phyloP scores from a whole-genome alignment of 2,113 vertebrate genomes.

The Dasyurus viverrinus region DNA sequence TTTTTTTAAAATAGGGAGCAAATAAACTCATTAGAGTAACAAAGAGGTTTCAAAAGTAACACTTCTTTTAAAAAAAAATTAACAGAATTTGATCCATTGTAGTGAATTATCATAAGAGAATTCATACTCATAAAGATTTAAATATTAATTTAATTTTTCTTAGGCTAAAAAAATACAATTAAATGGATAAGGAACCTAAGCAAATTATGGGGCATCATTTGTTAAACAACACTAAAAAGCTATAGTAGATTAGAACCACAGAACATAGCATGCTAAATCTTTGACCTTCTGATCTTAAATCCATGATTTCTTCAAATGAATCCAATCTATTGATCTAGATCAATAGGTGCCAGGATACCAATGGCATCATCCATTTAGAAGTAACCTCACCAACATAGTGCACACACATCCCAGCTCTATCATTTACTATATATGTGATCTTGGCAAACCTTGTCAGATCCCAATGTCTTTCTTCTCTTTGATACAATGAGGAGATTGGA shows the following conservation, averaged over 20 bases:
- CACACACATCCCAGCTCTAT: not conserved
- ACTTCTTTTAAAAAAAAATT: not conserved
- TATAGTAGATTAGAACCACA: not conserved
- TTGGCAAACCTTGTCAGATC: not conserved
- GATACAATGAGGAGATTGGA: not conserved
- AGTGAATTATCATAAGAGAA: conserved; percentile 5
- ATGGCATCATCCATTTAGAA: not conserved
- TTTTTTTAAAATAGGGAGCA: not conserved
- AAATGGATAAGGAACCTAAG: not conserved
- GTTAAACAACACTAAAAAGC: conserved; percentile 39
- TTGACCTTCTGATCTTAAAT: not conserved
- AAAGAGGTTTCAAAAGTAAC: not conserved
- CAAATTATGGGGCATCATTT: not conserved
- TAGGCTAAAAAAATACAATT: conserved; percentile 30
- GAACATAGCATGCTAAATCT: not conserved
- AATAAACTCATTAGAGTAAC: not conserved
- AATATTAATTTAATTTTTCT: conserved; percentile 19
- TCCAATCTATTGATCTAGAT: no score
- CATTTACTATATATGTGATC: not conserved
- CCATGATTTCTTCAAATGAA: no score
- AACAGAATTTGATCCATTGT: not conserved
- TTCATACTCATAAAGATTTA: conserved; percentile 26
- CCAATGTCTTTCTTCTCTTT: not conserved
- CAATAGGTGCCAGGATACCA: not conserved
- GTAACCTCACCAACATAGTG: not conserved